Evolutionary conservation across 2,888 invertebrate species (phyloP), one percentile per base, ranked within the genome.

Genomic region (Drosophila meridionalis): DNA sequence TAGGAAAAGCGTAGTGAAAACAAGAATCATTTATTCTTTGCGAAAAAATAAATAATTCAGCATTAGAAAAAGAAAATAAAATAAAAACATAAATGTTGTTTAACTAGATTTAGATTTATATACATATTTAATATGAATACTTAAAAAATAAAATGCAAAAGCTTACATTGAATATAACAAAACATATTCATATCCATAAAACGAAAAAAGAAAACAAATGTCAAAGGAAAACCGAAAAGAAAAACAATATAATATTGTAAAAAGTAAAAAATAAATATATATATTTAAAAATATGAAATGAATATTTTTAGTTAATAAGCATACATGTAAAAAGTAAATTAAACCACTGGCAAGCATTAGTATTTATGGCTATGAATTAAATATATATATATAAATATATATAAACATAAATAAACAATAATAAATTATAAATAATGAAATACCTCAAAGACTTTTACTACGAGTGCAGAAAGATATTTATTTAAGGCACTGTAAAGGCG

Each of bases 331-430:
- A 82, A 87, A 77, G 75, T 78, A 75, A 82, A 68, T 76, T 50
- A 59, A 77, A 64, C 57, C 66, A 45, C 32, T 58, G 45, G 64
- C 57, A 70, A 69, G 76, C 62, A 73, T 70, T 65, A 80, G 80
- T 62, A 61, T 80, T 61, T 69, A 78, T 68, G 76, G 82, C 78
- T 73, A 80, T 76, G 76, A 72, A 64, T 58, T 78, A 66, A 76
- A 73, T 52, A 80, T 30, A 48, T 59, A 58, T 56, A 42, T 12
- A 57, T 28, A 79, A 14, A 50, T 60, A 60, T 59, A 47, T 32
- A 50, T 50, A 14, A 40, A 40, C 50, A 84, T 77, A 69, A 78
- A 87, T 88, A 83, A 89, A 89, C 88, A 72, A 84, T 73, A 88
- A 88, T 83, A 88, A 78, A 87, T 77, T 77, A 77, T 75, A 69